These are phyloP conservation scores for Sapajus apella DNA, from an alignment of 2,113 vertebrate genomes.

Conservation along the genomic window DNA sequence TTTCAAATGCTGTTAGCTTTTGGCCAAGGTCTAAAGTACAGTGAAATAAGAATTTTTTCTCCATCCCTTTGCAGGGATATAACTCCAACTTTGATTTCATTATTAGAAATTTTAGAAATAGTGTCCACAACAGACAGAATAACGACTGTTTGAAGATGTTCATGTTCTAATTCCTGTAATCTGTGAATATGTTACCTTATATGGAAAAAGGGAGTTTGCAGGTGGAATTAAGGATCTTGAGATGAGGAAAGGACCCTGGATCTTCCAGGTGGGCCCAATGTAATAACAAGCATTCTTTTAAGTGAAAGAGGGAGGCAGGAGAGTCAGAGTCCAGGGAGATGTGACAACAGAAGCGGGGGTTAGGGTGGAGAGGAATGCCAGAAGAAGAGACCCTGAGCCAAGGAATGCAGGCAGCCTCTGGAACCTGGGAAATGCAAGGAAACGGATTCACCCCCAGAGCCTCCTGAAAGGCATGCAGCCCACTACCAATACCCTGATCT, in stretches of 20 bases:
- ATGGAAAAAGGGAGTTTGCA: neutral
- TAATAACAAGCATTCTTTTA: neutral
- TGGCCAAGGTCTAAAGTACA: constrained; percentile 33
- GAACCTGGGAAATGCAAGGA: constrained; percentile 6
- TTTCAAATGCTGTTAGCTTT: constrained; percentile 40
- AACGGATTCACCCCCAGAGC: neutral
- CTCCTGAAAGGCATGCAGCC: neutral
- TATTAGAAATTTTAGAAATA: constrained; percentile 36
- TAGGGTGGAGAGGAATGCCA: neutral
- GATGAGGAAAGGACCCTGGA: neutral
- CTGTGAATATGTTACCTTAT: neutral
- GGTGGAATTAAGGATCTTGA: neutral
- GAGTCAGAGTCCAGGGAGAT: neutral
- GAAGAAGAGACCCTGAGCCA: neutral
- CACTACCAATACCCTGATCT: neutral
- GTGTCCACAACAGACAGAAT: neutral
- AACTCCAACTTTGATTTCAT: constrained; percentile 16
- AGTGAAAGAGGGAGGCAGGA: neutral
- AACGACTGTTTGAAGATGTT: neutral
- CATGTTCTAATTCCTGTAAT: constrained; percentile 9
- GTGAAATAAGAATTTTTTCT: neutral
- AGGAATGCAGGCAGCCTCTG: neutral
- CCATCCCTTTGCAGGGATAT: neutral
- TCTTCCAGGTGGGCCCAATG: neutral
- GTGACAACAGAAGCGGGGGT: neutral